Base-by-base conservation (phyloP, 1,140 invertebrate genomes). In the Drosophila tropicalis region DNA sequence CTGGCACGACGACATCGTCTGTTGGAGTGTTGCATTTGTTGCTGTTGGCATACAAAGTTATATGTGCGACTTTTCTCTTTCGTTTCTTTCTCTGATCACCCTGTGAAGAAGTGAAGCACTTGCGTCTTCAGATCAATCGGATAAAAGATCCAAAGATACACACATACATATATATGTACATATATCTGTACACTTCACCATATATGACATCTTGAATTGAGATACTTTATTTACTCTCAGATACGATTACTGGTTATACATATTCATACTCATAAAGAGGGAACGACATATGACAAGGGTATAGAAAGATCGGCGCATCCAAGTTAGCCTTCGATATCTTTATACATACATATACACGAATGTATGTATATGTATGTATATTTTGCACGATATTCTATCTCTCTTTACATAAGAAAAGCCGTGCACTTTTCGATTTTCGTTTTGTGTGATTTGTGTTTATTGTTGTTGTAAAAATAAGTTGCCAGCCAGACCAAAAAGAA, bases 391-490 rank as follows among this genome's bases (percentile, higher is more conserved):
- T 85, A 81, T 81, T 51, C 44, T 51, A 19, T 51, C 44, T 51
- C 19, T 47, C 15, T 47, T 47, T 17, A 17, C 7, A 79, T 40
- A 64, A 73, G 70, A 66, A 63, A 54, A 75, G 58, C 72, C 83
- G 68, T 80, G 79, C 79, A 89, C 70, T 87, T 87, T 87, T 87
- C 83, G 83, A 89, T 87, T 87, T 87, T 87, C 80, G 83, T 87
- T 87, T 86, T 67, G 71, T 83, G 83, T 83, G 83, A 86, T 86
- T 87, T 87, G 75, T 76, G 60, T 72, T 76, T 80, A 87, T 87
- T 87, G 83, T 87, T 87, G 72, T 80, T 87, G 83, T 61, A 89
- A 89, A 87, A 87, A 87, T 87, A 87, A 86, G 76, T 87, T 77
- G 72, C 72, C 67, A 57, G 65, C 54, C 74, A 65, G 72, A 54